These are phyloP conservation scores for Serrognathus titanus DNA, from an alignment of 2,888 invertebrate species.

Conservation along the genomic window DNA sequence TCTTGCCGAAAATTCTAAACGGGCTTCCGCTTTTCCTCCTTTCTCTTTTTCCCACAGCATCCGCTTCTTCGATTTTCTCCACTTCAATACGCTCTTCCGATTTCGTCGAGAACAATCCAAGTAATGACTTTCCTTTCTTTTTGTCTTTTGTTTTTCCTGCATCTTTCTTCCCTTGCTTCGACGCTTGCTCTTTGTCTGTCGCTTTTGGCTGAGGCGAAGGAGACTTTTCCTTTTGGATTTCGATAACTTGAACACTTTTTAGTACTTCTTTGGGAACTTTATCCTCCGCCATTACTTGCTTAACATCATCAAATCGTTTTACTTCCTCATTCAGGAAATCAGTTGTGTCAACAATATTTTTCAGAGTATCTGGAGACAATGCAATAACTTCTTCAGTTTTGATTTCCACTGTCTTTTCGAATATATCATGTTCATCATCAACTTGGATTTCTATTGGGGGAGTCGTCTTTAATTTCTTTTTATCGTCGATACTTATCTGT, in stretches of 20 bases:
- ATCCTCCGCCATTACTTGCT: neutral
- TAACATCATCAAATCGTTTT: constrained; percentile 12
- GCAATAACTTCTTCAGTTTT: constrained; percentile 6
- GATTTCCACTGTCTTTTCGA: constrained; percentile 5
- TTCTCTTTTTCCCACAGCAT: constrained; percentile 8
- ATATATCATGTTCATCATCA: constrained; percentile 17
- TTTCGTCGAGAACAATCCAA: constrained; percentile 16
- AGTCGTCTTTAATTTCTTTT: constrained; percentile 17
- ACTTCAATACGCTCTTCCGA: constrained; percentile 10
- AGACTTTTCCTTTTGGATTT: constrained; percentile 5
- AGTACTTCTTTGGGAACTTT: constrained; percentile 4
- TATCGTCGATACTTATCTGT: neutral
- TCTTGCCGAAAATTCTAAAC: constrained; percentile 18
- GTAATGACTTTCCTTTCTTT: constrained; percentile 8
- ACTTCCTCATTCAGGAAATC: constrained; percentile 14
- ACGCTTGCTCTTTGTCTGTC: neutral
- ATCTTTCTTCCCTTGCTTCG: constrained; percentile 6
- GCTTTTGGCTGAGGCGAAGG: too few species aligned
- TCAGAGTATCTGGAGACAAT: constrained; percentile 1
- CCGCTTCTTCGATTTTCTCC: constrained; percentile 10
- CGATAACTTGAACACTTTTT: constrained; percentile 13
- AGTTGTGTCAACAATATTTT: constrained; percentile 10
- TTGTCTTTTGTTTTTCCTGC: neutral
- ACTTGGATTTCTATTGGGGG: constrained; percentile 18
- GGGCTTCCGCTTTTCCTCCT: constrained; percentile 18